Percentiles rank a stretch among this genome's conserved stretches.
These are phyloP conservation scores for Solenodon paradoxus DNA, from an alignment of 2,113 vertebrate species.

Conservation along the genomic window DNA sequence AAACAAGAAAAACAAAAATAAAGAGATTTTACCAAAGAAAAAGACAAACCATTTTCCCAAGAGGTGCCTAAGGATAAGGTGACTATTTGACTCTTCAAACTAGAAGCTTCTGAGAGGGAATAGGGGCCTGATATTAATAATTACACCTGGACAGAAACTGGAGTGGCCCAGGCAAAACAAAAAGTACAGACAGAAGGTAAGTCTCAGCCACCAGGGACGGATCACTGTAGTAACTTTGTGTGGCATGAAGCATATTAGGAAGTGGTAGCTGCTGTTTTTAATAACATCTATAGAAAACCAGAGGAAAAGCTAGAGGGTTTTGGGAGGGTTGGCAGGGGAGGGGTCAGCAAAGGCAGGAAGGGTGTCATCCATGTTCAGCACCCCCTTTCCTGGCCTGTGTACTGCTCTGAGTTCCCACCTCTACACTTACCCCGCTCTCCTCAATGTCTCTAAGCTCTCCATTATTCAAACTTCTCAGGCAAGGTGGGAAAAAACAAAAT, in stretches of 20 bases:
- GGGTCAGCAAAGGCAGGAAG: not conserved
- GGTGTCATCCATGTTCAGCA: not conserved
- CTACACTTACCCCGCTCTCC: not conserved
- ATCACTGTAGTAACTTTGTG: too few species aligned
- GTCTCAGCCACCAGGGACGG: not conserved
- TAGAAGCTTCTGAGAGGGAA: not conserved
- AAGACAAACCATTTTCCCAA: not conserved
- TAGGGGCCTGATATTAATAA: not conserved
- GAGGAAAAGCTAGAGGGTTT: not conserved
- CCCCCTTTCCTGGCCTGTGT: not conserved
- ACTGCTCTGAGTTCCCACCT: not conserved
- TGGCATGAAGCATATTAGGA: not conserved
- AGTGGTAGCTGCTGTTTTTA: not conserved
- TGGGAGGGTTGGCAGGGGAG: accelerated
- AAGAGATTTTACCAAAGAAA: constrained; percentile 7
- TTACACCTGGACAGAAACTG: not conserved
- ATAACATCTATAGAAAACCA: not conserved
- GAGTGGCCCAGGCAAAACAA: not conserved
- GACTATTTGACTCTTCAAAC: not conserved
- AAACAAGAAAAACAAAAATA: not conserved
- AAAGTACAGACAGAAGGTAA: not conserved
- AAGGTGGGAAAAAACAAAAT: not conserved
- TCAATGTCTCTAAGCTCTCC: not conserved
- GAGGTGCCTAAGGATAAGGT: not conserved
- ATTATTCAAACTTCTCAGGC: not conserved